Evolutionary conservation across 2,113 vertebrate species (phyloP).

Genomic region (Heterotis niloticus): DNA sequence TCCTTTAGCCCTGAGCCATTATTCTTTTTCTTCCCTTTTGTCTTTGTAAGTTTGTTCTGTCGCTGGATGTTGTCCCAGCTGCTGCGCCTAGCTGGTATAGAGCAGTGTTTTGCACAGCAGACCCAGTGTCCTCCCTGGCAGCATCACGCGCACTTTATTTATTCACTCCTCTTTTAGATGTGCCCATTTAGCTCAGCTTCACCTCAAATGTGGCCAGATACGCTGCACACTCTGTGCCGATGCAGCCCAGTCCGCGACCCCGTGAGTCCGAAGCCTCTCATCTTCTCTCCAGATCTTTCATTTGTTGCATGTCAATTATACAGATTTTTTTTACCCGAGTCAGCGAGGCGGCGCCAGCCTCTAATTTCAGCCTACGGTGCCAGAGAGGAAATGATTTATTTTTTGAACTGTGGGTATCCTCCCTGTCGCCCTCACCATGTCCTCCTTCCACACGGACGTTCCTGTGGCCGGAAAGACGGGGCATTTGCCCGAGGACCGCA

Average conservation of each 20-base stretch:
- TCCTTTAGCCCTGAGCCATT: neutral
- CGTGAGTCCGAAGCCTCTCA: slow-evolving; percentile 48
- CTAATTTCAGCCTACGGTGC: slow-evolving; percentile 52
- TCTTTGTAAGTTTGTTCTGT: neutral
- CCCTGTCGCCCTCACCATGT: neutral
- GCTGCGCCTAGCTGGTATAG: neutral
- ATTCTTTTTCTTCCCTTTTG: neutral
- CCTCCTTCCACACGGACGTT: slow-evolving; percentile 30
- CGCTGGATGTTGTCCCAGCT: neutral
- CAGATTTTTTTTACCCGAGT: slow-evolving; percentile 53
- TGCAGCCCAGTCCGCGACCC: neutral
- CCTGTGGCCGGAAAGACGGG: slow-evolving; percentile 34
- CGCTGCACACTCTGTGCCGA: neutral
- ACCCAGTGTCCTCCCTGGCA: too few relatives aligned
- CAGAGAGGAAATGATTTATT: slow-evolving; percentile 42
- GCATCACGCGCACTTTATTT: neutral
- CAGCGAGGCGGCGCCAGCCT: slow-evolving; percentile 45
- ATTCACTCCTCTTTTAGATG: neutral
- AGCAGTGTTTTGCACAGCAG: too few relatives aligned
- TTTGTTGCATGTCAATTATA: slow-evolving; percentile 61
- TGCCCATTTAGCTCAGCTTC: neutral
- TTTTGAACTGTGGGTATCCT: neutral
- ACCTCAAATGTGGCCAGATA: neutral
- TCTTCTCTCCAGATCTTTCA: slow-evolving; percentile 53
- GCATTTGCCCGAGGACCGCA: neutral